Evolutionary conservation across 92 coral and sea anemone genomes (phyloP), one percentile per base, ranked within the genome.

Genomic region (Meandrina meandrites): DNA sequence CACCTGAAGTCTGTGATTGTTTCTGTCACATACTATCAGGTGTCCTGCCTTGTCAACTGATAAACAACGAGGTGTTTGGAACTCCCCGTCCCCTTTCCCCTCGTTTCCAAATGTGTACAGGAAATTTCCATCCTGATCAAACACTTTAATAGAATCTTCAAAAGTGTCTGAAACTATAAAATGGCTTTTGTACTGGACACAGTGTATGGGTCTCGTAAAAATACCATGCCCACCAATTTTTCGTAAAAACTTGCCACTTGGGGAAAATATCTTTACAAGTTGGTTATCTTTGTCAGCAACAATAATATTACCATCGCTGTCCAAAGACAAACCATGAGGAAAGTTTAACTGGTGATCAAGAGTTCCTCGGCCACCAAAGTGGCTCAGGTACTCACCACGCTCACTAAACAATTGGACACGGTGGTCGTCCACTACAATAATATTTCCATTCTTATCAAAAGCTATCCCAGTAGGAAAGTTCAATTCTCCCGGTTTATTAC

Each of bases 211-310:
- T 7, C 16, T 15, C 7, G 40, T 42, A 1, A 77, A 77, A 77
- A 0, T 9, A 7, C 83, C 83, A 8, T 80, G 27, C 0, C n/a
- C 16, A 10, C 75, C 76, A 19, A 80, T 27, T 50, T 76, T 53
- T 0, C 58, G 0, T 0, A 53, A 0, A 0, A 53, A 53, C 19
- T 8, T 14, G 58, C 82, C 88, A 15, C 28, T 53, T 3, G 58
- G 71, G 22, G 82, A 75, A 32, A 85, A 76, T 31, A 85, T 45
- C 50, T 75, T 78, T 8, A 85, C 31, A 9, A 78, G 79, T 36
- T 76, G 24, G 42, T 76, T 85, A 31, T 58, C 82, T 21, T 13
- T 85, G 14, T 85, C 88, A 36, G 82, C 54, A 85, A 77, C 88
- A 57, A 85, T 66, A 28, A 85, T 60, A 32, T 85, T 85, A 0